Base-by-base conservation (phyloP, 2,888 invertebrate genomes). In the Orchesellides sinensis region DNA sequence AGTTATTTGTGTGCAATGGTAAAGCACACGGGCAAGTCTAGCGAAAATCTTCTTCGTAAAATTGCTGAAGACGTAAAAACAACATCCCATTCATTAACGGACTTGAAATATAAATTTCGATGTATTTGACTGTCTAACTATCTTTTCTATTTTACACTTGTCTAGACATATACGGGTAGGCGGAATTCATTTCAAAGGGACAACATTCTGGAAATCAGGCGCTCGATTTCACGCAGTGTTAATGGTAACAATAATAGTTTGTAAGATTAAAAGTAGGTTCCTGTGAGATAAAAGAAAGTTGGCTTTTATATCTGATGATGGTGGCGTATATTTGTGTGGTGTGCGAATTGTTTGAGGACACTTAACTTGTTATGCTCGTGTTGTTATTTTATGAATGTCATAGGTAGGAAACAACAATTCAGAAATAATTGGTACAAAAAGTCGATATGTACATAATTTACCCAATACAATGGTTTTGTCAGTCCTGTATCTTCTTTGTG, bases 1-100 rank as follows among this genome's bases (percentile, higher is more conserved):
- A 93, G 94, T 0, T 91, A 92, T 82, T 93, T 95, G 89, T 93
- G 93, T 85, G 90, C 92, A 17, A 90, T 95, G 88, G 94, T 95
- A 0, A 92, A 94, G 47, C 93, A 95, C 89, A 94, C 94, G 0
- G 95, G 95, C 2, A 91, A 92, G 73, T 90, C 91, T 45, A 94
- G 93, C 91, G 93, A 93, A 32, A 93, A 94, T 23, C 92, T 91
- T 3, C 91, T 95, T 77, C 90, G 91, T 4, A 91, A 91, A 87
- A 91, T 94, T 0, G 95, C 95, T 0, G 91, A 92, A 89, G 92
- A 93, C 61, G 88, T 89, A 69, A 79, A 81, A 65, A 40, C 47
- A 45, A 49, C 1, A n/a, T n/a, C n/a, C n/a, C 35, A 21, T 21
- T 54, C 5, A 23, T 23, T 54, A 19, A 8, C 14, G 25, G 19